Conservation (phyloP, 2,797 vertebrate genomes). For the Tokudaia muenninki region DNA sequence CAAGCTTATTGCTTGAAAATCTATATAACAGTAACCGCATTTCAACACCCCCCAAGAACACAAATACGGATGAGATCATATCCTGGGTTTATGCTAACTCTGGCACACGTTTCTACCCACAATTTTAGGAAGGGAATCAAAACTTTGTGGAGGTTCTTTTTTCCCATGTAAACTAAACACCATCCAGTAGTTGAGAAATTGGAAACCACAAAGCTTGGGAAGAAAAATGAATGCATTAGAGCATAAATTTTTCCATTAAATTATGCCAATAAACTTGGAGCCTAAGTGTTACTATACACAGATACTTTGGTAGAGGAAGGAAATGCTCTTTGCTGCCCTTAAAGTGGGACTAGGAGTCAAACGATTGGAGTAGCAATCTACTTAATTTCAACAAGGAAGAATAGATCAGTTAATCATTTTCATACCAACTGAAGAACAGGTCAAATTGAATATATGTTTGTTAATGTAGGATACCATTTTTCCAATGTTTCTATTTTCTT, state of each 20-base stretch:
- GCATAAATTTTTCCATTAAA: constrained; percentile 79
- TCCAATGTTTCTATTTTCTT: not conserved
- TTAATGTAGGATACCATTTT: not conserved
- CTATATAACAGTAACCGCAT: constrained; percentile 5
- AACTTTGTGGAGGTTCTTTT: constrained; percentile 69
- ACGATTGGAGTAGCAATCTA: not conserved
- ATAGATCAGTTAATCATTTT: not conserved
- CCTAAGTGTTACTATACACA: constrained; percentile 53
- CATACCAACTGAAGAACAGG: constrained; percentile 32
- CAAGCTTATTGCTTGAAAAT: constrained; percentile 18
- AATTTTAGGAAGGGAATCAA: constrained; percentile 57
- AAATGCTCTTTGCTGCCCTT: constrained; percentile 47
- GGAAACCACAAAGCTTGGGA: constrained; percentile 75
- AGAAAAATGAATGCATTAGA: constrained; percentile 79
- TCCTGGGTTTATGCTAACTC: not conserved
- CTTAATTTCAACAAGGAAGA: not conserved
- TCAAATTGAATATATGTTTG: constrained; percentile 20
- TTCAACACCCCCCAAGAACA: constrained; percentile 30
- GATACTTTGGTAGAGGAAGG: not conserved
- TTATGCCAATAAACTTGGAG: constrained; percentile 69
- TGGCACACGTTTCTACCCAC: constrained; percentile 24
- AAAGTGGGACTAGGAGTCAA: constrained; percentile 24
- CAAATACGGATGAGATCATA: not conserved
- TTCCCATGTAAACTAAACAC: constrained; percentile 66
- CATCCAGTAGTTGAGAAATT: constrained; percentile 76